Percentiles rank a stretch among this genome's conserved stretches.
Conservation (phyloP, 2,888 invertebrate genomes). For the Pandemis cinnamomeana region DNA sequence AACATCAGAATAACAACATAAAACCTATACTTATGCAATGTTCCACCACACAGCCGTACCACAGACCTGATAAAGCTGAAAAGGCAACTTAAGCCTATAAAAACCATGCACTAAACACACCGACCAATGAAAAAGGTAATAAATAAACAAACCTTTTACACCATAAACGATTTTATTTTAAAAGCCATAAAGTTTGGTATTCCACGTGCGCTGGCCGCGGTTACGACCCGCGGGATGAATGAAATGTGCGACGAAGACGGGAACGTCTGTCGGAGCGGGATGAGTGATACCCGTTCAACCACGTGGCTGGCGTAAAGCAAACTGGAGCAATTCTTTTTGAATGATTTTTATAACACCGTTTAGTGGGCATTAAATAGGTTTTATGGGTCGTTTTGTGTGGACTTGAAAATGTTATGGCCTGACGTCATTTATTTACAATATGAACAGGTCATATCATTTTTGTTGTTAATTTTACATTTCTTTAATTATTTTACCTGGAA, state of each 20-base stretch:
- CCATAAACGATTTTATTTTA: slow-evolving; percentile 82
- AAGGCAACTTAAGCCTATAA: slow-evolving; percentile 84
- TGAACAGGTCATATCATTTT: slow-evolving; percentile 5
- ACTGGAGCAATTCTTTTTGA: slow-evolving; percentile 66
- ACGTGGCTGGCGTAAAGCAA: slow-evolving; percentile 78
- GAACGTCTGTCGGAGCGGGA: slow-evolving; percentile 63
- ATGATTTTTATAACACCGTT: slow-evolving; percentile 42
- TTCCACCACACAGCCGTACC: slow-evolving; percentile 82
- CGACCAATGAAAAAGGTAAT: slow-evolving; percentile 75
- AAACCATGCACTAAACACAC: slow-evolving; percentile 84
- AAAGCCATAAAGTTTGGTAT: slow-evolving; percentile 80
- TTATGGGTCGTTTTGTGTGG: slow-evolving; percentile 32
- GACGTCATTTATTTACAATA: slow-evolving; percentile 24
- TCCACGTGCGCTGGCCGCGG: slow-evolving; percentile 71
- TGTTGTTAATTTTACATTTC: neutral
- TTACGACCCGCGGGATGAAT: slow-evolving; percentile 80
- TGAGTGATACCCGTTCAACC: slow-evolving; percentile 70
- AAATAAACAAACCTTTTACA: slow-evolving; percentile 79
- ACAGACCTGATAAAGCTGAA: slow-evolving; percentile 85
- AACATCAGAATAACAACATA: slow-evolving; percentile 84
- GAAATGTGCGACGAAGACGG: slow-evolving; percentile 71
- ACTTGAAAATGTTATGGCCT: slow-evolving; percentile 33
- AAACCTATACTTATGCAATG: slow-evolving; percentile 84
- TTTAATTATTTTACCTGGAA: neutral
- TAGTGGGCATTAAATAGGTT: slow-evolving; percentile 42